These are phyloP conservation scores for Brachyhypopomus occidentalis DNA, from an alignment of 2,113 vertebrate species.

Conservation along the genomic window DNA sequence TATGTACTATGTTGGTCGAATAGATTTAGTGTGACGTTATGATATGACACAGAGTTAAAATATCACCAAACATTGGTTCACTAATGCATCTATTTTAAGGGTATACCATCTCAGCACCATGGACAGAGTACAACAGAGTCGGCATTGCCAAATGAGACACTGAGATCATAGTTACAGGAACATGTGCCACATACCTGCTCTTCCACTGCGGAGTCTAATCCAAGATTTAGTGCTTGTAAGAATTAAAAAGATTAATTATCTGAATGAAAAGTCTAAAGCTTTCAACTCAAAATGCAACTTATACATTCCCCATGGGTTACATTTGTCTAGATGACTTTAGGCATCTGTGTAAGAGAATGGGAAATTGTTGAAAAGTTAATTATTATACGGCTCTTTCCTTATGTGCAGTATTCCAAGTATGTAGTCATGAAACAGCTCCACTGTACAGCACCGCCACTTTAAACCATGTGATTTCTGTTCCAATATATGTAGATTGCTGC, in stretches of 20 bases:
- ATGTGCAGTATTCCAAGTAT: background rate
- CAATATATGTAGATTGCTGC: background rate
- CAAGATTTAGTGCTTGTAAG: background rate
- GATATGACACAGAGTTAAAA: conserved; percentile 2
- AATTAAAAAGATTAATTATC: too few species aligned
- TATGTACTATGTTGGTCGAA: background rate
- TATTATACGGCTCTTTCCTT: background rate
- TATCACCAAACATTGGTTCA: conserved; percentile 13
- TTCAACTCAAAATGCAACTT: too few species aligned
- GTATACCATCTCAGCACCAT: conserved; percentile 54
- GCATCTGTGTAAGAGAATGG: too few species aligned
- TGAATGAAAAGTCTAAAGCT: too few species aligned
- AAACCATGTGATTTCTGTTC: background rate
- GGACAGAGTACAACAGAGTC: conserved; percentile 52
- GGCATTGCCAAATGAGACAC: conserved; percentile 41
- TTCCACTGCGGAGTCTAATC: background rate
- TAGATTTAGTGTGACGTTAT: background rate
- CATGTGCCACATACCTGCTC: background rate
- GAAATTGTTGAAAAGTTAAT: background rate
- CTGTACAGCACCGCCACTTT: background rate
- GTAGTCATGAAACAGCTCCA: background rate
- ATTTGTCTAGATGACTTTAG: too few species aligned
- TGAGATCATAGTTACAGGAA: background rate
- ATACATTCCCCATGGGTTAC: too few species aligned
- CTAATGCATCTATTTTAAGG: conserved; percentile 37